Percentiles rank a stretch among this genome's conserved stretches.
Conservation (phyloP, 2,888 invertebrate species). For the Choreutis nemorana region DNA sequence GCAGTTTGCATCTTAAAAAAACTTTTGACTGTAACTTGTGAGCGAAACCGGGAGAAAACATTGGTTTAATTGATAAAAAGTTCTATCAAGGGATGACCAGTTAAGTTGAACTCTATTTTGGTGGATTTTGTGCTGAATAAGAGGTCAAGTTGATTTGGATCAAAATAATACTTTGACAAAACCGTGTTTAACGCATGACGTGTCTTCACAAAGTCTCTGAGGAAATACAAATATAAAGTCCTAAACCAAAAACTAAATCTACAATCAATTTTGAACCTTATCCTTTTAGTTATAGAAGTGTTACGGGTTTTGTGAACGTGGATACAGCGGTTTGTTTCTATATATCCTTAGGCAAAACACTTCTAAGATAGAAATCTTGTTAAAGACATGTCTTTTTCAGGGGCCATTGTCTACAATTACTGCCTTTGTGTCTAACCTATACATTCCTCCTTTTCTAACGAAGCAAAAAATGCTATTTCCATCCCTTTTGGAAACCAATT, state of each 20-base stretch:
- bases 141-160: slow-evolving; percentile 26
- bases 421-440: slow-evolving; percentile 44
- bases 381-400: slow-evolving; percentile 65
- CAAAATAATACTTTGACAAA: slow-evolving; percentile 52
- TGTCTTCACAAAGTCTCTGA: slow-evolving; percentile 52
- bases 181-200: slow-evolving; percentile 58
- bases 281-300: background rate
- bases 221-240: slow-evolving; percentile 21
- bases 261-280: slow-evolving; percentile 14
- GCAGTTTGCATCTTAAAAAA: too few relatives aligned
- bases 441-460: slow-evolving; percentile 23
- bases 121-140: too few relatives aligned
- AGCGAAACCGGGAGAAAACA: too few relatives aligned
- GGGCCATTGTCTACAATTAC: slow-evolving; percentile 62
- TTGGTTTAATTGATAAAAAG: too few relatives aligned
- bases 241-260: background rate
- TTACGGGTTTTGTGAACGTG: background rate
- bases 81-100: too few relatives aligned
- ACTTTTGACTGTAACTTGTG: too few relatives aligned
- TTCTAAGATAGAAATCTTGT: slow-evolving; percentile 58
- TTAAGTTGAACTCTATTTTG: too few relatives aligned
- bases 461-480: slow-evolving; percentile 11
- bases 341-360: slow-evolving; percentile 49
- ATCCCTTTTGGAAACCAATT: slow-evolving; percentile 45
- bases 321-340: slow-evolving; percentile 15